These are phyloP conservation scores for Polypterus senegalus DNA, from an alignment of 2,113 vertebrate genomes.

Conservation along the genomic window DNA sequence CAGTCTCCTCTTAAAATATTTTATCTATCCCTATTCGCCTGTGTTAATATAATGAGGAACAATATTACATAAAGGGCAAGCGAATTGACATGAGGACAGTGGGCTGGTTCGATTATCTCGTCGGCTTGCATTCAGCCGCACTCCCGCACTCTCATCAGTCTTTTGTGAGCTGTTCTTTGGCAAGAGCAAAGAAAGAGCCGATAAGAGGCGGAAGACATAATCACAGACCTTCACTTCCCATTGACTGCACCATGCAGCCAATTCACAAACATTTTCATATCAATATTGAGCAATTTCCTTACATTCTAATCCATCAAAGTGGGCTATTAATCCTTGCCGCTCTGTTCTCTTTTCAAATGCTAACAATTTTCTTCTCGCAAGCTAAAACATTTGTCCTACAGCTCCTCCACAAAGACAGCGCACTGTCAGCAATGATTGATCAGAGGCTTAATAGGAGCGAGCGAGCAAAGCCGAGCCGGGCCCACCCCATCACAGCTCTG, in stretches of 20 bases:
- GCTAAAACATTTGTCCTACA: conserved; percentile 83
- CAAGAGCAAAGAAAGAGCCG: conserved; percentile 51
- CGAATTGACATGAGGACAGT: conserved; percentile 32
- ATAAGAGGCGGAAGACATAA: conserved; percentile 66
- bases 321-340: conserved; percentile 80
- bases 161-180: conserved; percentile 65
- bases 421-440: conserved; percentile 91
- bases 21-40: conserved; percentile 63
- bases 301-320: conserved; percentile 98
- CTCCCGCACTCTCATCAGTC: conserved; percentile 50
- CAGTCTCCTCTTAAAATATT: conserved; percentile 56
- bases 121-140: conserved; percentile 41
- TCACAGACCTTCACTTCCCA: conserved; percentile 56
- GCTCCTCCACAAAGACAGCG: conserved; percentile 73
- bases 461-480: conserved; percentile 63
- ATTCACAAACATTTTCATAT: conserved; percentile 97
- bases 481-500: conserved; percentile 59
- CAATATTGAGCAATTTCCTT: conserved; percentile 97
- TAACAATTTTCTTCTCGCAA: conserved; percentile 73
- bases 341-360: conserved; percentile 83
- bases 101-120: conserved; percentile 37
- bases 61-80: conserved; percentile 66
- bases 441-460: conserved; percentile 69
- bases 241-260: conserved; percentile 52
- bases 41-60: conserved; percentile 75